Conservation (phyloP, 2,888 invertebrate species). For the Temnothorax rugatulus region DNA sequence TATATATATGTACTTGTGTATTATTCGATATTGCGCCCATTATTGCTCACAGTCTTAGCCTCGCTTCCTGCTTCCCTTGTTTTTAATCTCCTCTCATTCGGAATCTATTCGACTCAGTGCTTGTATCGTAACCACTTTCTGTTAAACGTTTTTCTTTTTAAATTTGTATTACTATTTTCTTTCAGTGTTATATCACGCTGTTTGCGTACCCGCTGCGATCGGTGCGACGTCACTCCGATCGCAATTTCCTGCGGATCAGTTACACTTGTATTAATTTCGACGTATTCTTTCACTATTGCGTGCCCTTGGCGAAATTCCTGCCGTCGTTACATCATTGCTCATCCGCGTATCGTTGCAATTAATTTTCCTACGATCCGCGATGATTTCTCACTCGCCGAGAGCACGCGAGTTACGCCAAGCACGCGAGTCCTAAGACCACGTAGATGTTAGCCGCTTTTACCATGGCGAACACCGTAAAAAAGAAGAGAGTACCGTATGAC, state of each 20-base stretch:
- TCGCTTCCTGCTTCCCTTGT: conserved; percentile 82
- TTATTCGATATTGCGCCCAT: conserved; percentile 82
- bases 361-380: conserved; percentile 16
- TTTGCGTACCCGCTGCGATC: not conserved
- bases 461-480: conserved; percentile 72
- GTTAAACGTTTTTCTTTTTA: not conserved
- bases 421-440: conserved; percentile 76
- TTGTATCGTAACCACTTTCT: conserved; percentile 69
- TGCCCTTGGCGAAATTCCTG: conserved; percentile 10
- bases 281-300: not conserved
- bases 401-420: conserved; percentile 73
- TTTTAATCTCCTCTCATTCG: conserved; percentile 69
- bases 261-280: not conserved
- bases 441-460: conserved; percentile 80
- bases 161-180: conserved; percentile 7
- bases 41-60: conserved; percentile 82
- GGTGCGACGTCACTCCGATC: conserved; percentile 21
- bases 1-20: conserved; percentile 79
- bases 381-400: conserved; percentile 30
- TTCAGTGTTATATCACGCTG: conserved; percentile 6
- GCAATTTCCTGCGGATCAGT: conserved; percentile 10
- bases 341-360: not conserved
- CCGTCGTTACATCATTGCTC: not conserved
- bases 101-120: conserved; percentile 75
- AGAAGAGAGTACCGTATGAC: conserved; percentile 63